phyloP scores from a whole-genome alignment of 2,113 vertebrate species.

The Notechis scutatus region DNA sequence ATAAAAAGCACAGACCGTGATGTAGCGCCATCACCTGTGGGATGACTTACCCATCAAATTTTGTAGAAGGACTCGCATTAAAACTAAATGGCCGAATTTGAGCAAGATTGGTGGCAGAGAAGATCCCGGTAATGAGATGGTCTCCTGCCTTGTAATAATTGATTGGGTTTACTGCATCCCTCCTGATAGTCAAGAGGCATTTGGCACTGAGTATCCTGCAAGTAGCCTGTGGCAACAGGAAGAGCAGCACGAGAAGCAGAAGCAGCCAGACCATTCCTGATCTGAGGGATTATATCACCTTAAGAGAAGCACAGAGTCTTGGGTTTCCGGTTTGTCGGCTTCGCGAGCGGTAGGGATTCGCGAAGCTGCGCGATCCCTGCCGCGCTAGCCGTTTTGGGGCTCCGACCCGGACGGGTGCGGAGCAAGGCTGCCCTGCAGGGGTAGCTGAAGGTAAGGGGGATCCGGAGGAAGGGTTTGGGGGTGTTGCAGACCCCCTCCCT shows the following conservation, averaged over 20 bases:
- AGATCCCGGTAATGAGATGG: not conserved
- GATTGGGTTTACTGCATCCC: not conserved
- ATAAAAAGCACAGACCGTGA: not conserved
- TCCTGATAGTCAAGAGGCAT: not conserved
- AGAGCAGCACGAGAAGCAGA: not conserved
- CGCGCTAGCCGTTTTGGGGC: no score
- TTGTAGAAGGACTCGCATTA: not conserved
- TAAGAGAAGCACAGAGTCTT: not conserved
- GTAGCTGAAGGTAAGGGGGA: no score
- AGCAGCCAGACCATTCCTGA: not conserved
- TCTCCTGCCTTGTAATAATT: not conserved
- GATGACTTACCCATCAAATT: not conserved
- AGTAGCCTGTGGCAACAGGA: not conserved
- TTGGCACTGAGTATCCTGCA: not conserved
- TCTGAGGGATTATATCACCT: not conserved
- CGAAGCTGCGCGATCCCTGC: no score
- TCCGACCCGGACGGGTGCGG: no score
- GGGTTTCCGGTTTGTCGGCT: no score
- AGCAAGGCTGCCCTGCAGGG: no score
- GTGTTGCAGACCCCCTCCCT: no score
- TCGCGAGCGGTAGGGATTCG: no score
- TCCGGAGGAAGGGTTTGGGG: no score
- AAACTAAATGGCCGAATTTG: not conserved
- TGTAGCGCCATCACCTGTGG: not conserved
- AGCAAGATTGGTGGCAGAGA: not conserved